These are phyloP conservation scores for Cacatua alba DNA, from an alignment of 2,113 vertebrate genomes.

Conservation along the genomic window DNA sequence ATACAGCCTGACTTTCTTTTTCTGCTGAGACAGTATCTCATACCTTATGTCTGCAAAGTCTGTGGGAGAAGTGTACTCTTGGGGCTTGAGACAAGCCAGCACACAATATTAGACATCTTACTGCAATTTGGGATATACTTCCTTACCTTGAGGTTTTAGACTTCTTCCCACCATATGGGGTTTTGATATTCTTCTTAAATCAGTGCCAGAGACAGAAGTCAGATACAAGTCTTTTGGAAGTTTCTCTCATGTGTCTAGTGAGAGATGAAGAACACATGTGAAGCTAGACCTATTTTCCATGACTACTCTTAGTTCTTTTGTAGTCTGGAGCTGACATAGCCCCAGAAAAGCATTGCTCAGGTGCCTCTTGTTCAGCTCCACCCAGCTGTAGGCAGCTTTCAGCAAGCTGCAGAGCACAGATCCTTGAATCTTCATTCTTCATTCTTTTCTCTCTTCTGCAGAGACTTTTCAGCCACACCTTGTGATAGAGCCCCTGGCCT, in stretches of 20 bases:
- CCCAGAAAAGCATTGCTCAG: not conserved
- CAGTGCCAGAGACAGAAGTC: not conserved
- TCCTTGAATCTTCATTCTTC: not conserved
- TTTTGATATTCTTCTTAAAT: not conserved
- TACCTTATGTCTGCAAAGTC: not conserved
- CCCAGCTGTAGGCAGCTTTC: not conserved
- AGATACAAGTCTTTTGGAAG: not conserved
- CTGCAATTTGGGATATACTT: not conserved
- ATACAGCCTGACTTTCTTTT: rapidly evolving
- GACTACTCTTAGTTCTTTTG: not conserved
- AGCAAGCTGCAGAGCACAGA: not conserved
- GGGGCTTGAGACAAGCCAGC: not conserved
- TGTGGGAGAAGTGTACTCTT: not conserved
- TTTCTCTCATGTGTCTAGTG: not conserved
- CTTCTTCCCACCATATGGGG: not conserved
- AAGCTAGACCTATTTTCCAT: not conserved
- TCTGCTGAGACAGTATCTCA: not conserved
- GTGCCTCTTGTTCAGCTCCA: not conserved
- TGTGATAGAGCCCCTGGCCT: conserved; percentile 76
- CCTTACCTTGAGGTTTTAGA: not conserved
- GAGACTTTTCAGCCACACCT: conserved; percentile 70
- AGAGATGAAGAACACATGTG: not conserved
- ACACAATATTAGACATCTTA: not conserved
- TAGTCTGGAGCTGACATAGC: not conserved
- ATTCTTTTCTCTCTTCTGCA: conserved; percentile 18